Evolutionary conservation across 2,888 invertebrate genomes (phyloP).

Genomic region (Falcaria lacertinaria): DNA sequence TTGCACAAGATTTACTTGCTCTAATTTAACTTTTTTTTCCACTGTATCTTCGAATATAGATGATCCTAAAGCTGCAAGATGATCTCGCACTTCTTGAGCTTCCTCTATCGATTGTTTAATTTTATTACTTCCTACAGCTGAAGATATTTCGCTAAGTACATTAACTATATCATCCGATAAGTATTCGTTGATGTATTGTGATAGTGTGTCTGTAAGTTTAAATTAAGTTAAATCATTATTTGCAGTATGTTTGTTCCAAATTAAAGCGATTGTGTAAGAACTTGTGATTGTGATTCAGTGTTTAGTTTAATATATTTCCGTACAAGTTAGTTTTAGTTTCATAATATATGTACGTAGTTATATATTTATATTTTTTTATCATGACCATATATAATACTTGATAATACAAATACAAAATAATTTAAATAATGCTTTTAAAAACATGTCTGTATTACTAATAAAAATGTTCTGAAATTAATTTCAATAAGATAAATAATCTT

Average conservation of each 20-base stretch:
- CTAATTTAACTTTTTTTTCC: background rate
- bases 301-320: too few relatives aligned
- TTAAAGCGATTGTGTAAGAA: background rate
- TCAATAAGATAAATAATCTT: too few relatives aligned
- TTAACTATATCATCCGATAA: constrained; percentile 26
- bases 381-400: too few relatives aligned
- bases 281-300: too few relatives aligned
- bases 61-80: constrained; percentile 10
- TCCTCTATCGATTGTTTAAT: constrained; percentile 25
- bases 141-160: constrained; percentile 22
- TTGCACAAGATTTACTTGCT: constrained; percentile 2
- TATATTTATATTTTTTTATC: too few relatives aligned
- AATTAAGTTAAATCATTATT: too few relatives aligned
- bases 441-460: too few relatives aligned
- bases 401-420: too few relatives aligned
- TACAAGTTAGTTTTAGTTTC: too few relatives aligned
- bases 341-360: too few relatives aligned
- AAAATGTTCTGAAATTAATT: too few relatives aligned
- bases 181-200: constrained; percentile 35
- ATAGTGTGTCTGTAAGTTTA: constrained; percentile 14
- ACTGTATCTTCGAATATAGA: background rate
- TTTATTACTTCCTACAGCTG: constrained; percentile 15
- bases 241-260: background rate
- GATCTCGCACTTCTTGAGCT: constrained; percentile 27
- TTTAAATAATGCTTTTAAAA: too few relatives aligned